Evolutionary conservation across 2,888 invertebrate species (phyloP).

Genomic region (Ceratothoa steindachneri): DNA sequence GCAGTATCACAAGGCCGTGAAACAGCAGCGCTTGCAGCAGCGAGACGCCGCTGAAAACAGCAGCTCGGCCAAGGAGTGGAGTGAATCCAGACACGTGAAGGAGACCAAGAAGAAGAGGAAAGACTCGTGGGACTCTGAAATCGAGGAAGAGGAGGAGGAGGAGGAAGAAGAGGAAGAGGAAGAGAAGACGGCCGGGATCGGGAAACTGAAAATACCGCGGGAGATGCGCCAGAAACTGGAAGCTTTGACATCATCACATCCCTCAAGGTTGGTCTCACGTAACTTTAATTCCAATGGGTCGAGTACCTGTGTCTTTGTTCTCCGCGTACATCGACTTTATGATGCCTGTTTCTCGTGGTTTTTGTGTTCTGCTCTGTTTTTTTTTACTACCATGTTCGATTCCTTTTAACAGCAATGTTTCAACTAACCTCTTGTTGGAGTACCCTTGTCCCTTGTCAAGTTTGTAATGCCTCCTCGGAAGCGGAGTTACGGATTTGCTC

Average conservation of each 20-base stretch:
- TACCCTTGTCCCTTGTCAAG: no score
- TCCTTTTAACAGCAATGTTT: no score
- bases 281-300: no score
- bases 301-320: no score
- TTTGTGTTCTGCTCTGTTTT: no score
- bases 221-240: slow-evolving; percentile 88
- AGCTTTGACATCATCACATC: slow-evolving; percentile 48
- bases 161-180: slow-evolving; percentile 24
- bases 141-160: slow-evolving; percentile 21
- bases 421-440: no score
- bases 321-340: no score
- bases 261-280: slow-evolving; percentile 36
- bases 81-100: neutral
- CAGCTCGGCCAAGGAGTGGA: neutral
- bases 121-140: slow-evolving; percentile 39
- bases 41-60: neutral
- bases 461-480: no score
- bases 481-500: no score
- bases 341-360: neutral
- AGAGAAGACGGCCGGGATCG: slow-evolving; percentile 57
- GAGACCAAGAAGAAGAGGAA: slow-evolving; percentile 8
- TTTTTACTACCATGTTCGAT: no score
- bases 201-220: slow-evolving; percentile 81
- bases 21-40: neutral
- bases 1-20: slow-evolving; percentile 2